phyloP scores from a whole-genome alignment of 2,113 vertebrate species.

The Alligator mississippiensis region DNA sequence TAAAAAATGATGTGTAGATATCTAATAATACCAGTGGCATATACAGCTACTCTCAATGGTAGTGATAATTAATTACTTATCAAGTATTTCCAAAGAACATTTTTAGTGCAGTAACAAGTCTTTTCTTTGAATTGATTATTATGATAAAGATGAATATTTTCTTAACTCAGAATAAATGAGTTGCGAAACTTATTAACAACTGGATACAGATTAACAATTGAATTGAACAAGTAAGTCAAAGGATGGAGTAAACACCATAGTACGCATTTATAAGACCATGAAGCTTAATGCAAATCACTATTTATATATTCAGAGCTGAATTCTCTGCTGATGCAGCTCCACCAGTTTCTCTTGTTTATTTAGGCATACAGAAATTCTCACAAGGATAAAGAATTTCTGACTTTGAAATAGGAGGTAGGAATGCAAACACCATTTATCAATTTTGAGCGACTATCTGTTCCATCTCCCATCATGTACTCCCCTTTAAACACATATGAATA shows the following conservation, averaged over 20 bases:
- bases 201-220: not conserved
- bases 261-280: not conserved
- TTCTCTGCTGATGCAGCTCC: not conserved
- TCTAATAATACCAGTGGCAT: not conserved
- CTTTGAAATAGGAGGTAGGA: not conserved
- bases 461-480: not conserved
- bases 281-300: not conserved
- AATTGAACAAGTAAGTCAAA: conserved; percentile 31
- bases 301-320: not conserved
- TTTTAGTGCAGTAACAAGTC: conserved; percentile 20
- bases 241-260: not conserved
- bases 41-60: not conserved
- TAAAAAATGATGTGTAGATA: accelerated
- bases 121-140: conserved; percentile 59
- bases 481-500: not conserved
- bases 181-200: conserved; percentile 4
- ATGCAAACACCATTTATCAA: not conserved
- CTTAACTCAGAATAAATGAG: conserved; percentile 43
- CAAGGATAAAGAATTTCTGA: not conserved
- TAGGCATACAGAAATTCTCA: not conserved
- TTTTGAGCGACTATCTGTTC: not conserved
- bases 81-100: conserved; percentile 29
- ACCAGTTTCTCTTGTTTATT: not conserved
- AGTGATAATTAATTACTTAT: conserved; percentile 39
- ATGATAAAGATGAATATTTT: conserved; percentile 46